Evolutionary conservation across 1,140 invertebrate genomes (phyloP), one percentile per base, ranked within the genome.

Genomic region (Campoletis sonorensis): DNA sequence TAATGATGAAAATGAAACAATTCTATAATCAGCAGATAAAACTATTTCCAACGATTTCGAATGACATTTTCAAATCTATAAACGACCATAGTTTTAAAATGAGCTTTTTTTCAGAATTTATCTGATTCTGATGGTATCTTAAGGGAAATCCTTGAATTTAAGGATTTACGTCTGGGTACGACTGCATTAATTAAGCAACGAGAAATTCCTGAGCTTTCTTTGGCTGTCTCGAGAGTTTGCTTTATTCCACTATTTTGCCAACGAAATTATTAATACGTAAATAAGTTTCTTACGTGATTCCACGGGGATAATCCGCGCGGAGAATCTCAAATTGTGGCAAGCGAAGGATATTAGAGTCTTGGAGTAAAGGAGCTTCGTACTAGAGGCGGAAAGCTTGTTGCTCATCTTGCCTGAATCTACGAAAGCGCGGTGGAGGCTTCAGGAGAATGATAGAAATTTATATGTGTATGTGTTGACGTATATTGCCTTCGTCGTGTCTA

Each of bases 191-290:
- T n/a, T n/a, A 18, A 4, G 16, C n/a, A 21, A 54, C 4, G 51
- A 21, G n/a, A n/a, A 21, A 64, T 27, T 26, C n/a, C 23, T 15
- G 21, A 23, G 61, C 61, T 64, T 26, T 64, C 23, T 54, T 4
- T 8, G 11, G 16, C 51, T 54, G 51, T 54, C 18, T 54, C 51
- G 5, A 18, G 51, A 54, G 51, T 21, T 21, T 21, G 51, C 51
- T 82, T 82, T 87, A 86, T 87, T 81, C 61, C 83, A 85, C 86
- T 89, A 87, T 87, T 89, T 87, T 86, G 85, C 87, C 90, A 90
- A 90, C 90, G 87, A 89, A 89, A 91, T 91, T 90, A 90, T 89
- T 89, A 86, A 87, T 84, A 85, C 88, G 87, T 90, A 90, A 89
- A 90, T 88, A 90, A 90, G 86, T 90, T 89, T 89, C 86, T 86